Percentiles rank a stretch among this genome's conserved stretches.
phyloP scores from a whole-genome alignment of 64 coral and sea anemone genomes.

The Dendronephthya gigantea region DNA sequence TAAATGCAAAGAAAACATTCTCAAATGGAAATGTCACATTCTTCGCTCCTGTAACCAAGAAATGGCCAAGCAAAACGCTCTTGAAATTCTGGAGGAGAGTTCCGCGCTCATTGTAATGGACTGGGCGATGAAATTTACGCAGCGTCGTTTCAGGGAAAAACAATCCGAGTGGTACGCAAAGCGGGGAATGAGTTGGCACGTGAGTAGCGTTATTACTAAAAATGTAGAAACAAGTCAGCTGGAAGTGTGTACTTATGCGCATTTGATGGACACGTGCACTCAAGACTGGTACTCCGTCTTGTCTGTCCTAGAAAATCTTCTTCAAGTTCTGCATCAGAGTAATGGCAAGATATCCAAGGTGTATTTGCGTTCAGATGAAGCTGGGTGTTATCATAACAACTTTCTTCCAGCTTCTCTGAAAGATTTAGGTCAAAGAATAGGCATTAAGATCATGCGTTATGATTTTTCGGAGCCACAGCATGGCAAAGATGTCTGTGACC shows the following conservation, averaged over 20 bases:
- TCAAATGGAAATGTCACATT: slow-evolving; percentile 32
- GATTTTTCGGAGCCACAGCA: slow-evolving; percentile 22
- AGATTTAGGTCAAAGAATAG: background rate
- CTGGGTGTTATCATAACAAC: slow-evolving; percentile 17
- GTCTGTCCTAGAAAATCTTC: slow-evolving; percentile 19
- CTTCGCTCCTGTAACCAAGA: slow-evolving; percentile 28
- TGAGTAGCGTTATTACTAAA: slow-evolving; percentile 14
- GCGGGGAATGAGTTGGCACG: slow-evolving; percentile 19
- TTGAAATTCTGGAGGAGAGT: background rate
- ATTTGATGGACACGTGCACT: slow-evolving; percentile 18
- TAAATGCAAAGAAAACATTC: slow-evolving; percentile 18
- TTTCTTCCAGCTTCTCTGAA: background rate
- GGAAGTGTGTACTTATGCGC: background rate
- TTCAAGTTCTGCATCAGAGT: slow-evolving; percentile 4
- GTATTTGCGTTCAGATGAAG: background rate
- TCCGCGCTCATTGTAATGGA: slow-evolving; percentile 22
- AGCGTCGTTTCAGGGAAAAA: slow-evolving; percentile 3
- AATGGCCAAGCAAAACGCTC: background rate
- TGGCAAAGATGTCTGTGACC: slow-evolving; percentile 24
- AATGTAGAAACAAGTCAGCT: background rate
- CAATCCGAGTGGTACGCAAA: slow-evolving; percentile 30
- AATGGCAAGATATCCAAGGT: slow-evolving; percentile 4
- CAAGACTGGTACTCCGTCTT: slow-evolving; percentile 34
- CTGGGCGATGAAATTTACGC: slow-evolving; percentile 28
- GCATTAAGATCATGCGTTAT: slow-evolving; percentile 3